A percentile compares a stretch with the other conserved stretches of the same genome.
phyloP scores from a whole-genome alignment of 2,888 invertebrate genomes.

The Pollenia angustigena region DNA sequence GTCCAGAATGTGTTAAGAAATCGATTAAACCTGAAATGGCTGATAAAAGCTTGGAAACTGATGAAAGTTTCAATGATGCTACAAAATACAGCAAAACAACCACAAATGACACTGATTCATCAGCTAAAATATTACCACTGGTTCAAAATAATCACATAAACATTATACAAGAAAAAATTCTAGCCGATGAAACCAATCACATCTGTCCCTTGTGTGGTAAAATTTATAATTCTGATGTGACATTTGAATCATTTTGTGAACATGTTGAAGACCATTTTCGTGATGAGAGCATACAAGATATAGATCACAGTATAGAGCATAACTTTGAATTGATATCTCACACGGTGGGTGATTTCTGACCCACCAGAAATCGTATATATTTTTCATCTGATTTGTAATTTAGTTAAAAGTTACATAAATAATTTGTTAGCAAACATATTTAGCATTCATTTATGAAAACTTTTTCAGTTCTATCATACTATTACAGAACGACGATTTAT shows the following conservation, averaged over 20 bases:
- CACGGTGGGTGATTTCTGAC: conserved; percentile 84
- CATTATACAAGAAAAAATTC: conserved; percentile 80
- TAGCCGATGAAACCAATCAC: conserved; percentile 84
- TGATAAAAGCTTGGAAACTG: conserved; percentile 83
- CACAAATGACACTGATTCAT: conserved; percentile 41
- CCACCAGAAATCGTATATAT: conserved; percentile 78
- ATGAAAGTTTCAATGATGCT: conserved; percentile 79
- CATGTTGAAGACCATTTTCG: conserved; percentile 92
- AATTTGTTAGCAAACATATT: background rate
- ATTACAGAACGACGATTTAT: background rate
- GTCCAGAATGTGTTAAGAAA: conserved; percentile 80
- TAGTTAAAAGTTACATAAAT: background rate
- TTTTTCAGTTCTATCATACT: background rate
- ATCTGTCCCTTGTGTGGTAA: conserved; percentile 91
- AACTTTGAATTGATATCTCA: conserved; percentile 85
- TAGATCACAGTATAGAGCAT: conserved; percentile 85
- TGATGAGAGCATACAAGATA: conserved; percentile 85
- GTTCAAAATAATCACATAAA: conserved; percentile 79
- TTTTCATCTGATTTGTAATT: conserved; percentile 81
- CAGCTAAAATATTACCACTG: conserved; percentile 28
- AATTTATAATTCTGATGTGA: conserved; percentile 86
- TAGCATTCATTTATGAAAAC: background rate
- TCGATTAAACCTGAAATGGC: conserved; percentile 82
- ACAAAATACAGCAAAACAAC: conserved; percentile 54
- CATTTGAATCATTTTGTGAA: conserved; percentile 88